Evolutionary conservation across 2,797 vertebrate genomes (phyloP).

Genomic region (Acanthopagrus latus): DNA sequence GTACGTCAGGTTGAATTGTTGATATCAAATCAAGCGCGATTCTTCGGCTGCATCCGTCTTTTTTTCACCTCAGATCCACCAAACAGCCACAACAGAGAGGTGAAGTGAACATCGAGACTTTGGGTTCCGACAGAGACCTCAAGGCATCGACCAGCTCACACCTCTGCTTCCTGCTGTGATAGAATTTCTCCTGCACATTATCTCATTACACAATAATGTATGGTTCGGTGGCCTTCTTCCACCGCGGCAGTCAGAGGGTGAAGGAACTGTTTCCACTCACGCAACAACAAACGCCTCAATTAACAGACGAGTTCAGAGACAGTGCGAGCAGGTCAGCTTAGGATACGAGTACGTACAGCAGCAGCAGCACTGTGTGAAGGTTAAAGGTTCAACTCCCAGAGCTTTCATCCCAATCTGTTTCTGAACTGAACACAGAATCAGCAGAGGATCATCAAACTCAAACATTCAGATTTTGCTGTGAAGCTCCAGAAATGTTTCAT

Average conservation of each 20-base stretch:
- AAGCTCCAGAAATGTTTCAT: too few relatives aligned
- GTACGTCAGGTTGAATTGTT: neutral
- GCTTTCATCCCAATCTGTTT: neutral
- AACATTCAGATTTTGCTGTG: too few relatives aligned
- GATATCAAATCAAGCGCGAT: neutral
- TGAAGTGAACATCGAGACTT: too few relatives aligned
- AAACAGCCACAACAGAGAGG: too few relatives aligned
- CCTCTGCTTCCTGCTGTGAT: neutral
- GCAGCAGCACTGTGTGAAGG: neutral
- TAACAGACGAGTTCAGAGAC: slow-evolving; percentile 15
- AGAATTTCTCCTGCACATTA: slow-evolving; percentile 2
- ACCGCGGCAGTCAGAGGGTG: slow-evolving; percentile 3
- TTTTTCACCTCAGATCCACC: neutral
- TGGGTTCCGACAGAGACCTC: too few relatives aligned
- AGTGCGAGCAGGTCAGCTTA: neutral
- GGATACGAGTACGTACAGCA: neutral
- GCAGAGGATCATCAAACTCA: neutral
- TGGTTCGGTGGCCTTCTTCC: slow-evolving; percentile 12
- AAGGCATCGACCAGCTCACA: neutral
- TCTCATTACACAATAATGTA: slow-evolving; percentile 14
- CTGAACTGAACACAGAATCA: neutral
- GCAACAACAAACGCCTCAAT: slow-evolving; percentile 12
- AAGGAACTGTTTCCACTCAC: slow-evolving; percentile 12
- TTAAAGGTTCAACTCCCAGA: too few relatives aligned
- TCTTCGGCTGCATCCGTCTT: too few relatives aligned